These are phyloP conservation scores for Drosophila serrata DNA, from an alignment of 1,140 invertebrate genomes.

Conservation along the genomic window DNA sequence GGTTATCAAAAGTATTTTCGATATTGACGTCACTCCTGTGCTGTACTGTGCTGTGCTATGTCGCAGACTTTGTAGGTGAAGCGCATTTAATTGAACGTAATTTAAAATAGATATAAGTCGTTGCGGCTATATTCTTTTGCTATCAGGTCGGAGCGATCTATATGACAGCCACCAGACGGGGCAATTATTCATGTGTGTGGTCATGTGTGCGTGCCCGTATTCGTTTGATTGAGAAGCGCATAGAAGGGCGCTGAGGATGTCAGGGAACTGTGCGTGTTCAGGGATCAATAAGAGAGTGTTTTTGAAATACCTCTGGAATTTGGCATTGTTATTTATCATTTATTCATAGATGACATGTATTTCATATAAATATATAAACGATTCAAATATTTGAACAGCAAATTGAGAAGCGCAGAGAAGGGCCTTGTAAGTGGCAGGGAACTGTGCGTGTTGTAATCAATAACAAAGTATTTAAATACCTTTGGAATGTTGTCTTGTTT, in stretches of 20 bases:
- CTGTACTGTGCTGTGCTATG: background rate
- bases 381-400: background rate
- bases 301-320: constrained; percentile 21
- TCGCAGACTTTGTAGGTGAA: constrained; percentile 63
- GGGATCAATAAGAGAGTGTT: constrained; percentile 24
- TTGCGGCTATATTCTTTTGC: constrained; percentile 46
- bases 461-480: background rate
- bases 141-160: constrained; percentile 64
- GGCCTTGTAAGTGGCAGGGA: constrained; percentile 33
- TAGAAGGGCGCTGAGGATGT: constrained; percentile 60
- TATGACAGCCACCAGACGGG: constrained; percentile 46
- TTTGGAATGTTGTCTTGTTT: background rate
- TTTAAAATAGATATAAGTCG: constrained; percentile 79
- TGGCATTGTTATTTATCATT: background rate
- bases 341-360: background rate
- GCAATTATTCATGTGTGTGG: constrained; percentile 39
- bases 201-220: constrained; percentile 32
- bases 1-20: constrained; percentile 56
- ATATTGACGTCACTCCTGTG: constrained; percentile 71
- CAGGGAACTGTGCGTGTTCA: constrained; percentile 54
- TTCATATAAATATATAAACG: no score
- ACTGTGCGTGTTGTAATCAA: constrained; percentile 36
- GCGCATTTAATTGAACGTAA: constrained; percentile 79
- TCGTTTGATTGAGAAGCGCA: constrained; percentile 53
- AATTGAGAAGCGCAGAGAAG: constrained; percentile 46